Percentiles rank a stretch among this genome's conserved stretches.
These are phyloP conservation scores for Lycophotia porphyrea DNA, from an alignment of 2,888 invertebrate species.

Conservation along the genomic window DNA sequence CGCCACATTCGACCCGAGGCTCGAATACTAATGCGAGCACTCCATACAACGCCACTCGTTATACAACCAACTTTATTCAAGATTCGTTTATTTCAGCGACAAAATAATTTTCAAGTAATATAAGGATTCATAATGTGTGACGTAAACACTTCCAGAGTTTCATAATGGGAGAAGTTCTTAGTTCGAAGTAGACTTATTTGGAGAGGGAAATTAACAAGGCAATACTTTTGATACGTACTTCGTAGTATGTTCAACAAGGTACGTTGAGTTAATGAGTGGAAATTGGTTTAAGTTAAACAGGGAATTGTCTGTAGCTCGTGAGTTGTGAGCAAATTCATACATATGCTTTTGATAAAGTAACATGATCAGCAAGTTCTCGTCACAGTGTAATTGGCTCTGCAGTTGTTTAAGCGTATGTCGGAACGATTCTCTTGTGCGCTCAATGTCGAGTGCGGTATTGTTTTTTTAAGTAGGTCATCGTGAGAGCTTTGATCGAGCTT, in stretches of 20 bases:
- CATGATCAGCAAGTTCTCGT: conserved; percentile 50
- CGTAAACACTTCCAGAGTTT: conserved; percentile 68
- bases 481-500: conserved; percentile 43
- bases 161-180: conserved; percentile 68
- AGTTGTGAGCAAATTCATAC: conserved; percentile 56
- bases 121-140: conserved; percentile 69
- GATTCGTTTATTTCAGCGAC: conserved; percentile 72
- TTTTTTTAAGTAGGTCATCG: conserved; percentile 56
- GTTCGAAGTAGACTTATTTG: conserved; percentile 60
- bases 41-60: conserved; percentile 72
- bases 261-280: conserved; percentile 63
- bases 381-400: conserved; percentile 54
- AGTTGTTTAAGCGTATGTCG: conserved; percentile 50
- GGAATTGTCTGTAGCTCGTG: conserved; percentile 61
- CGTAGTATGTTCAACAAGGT: conserved; percentile 63
- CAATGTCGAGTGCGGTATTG: conserved; percentile 30
- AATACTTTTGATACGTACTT: conserved; percentile 67
- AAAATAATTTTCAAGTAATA: conserved; percentile 71
- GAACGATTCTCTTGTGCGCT: conserved; percentile 32
- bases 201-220: conserved; percentile 66
- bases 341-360: conserved; percentile 61
- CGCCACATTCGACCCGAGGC: conserved; percentile 71
- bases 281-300: conserved; percentile 69
- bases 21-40: conserved; percentile 75
- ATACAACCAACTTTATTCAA: conserved; percentile 68